Evolutionary conservation across 2,888 invertebrate genomes (phyloP), one percentile per base, ranked within the genome.

Genomic region (Aleiodes alternator): DNA sequence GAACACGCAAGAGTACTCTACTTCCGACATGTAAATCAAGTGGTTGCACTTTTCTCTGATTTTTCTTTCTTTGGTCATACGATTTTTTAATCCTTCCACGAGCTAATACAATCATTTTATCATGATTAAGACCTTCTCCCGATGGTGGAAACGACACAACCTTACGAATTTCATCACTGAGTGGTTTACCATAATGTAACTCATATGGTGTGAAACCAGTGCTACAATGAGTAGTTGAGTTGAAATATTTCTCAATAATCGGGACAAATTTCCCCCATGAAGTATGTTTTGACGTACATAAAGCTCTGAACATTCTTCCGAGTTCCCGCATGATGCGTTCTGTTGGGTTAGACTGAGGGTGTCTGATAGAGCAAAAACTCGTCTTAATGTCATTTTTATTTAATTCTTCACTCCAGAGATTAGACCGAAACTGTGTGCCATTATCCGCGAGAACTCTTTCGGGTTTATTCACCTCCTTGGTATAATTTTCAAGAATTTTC

Each of bases 271-370:
- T 48, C 11, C 72, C 72, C 76, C 72, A 76, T 3, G 16, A n/a
- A 4, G 23, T 12, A n/a, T 76, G 76, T 0, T 23, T 50, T 1
- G 71, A 23, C 3, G 76, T n/a, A 50, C 76, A 76, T 34, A 72
- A 57, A 1, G 53, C 29, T 1, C 71, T 31, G 23, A 72, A 76
- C 14, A 71, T 50, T 31, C 74, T 50, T 1, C 72, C 72, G 0
- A 74, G n/a, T 29, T 77, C 77, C 6, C 56, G 5, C 72, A 73
- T 74, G 0, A 77, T 43, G 11, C 72, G 14, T 43, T 77, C 74
- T 0, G 77, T 74, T 1, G 69, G 77, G 16, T 77, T 74, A 9
- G 64, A 70, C 23, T 76, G 71, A 0, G 71, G 71, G 12, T 75
- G 75, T 3, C 66, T 2, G 16, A 76, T 70, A 8, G 73, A 70